Conservation (phyloP, 2,888 invertebrate genomes). For the Diploptera punctata region DNA sequence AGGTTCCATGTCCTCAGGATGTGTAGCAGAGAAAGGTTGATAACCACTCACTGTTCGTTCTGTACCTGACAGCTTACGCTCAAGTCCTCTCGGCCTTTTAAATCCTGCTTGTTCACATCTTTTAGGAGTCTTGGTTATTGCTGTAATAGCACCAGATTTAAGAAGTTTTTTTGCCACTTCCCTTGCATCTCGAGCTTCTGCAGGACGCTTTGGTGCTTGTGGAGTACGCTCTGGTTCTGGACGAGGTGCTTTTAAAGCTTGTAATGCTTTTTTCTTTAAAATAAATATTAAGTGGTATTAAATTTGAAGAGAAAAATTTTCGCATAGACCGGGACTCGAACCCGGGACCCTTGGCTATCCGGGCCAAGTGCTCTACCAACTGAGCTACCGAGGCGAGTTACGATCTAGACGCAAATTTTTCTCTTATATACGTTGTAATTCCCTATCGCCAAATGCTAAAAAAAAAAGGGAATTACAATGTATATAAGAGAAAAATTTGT, state of each 20-base stretch:
- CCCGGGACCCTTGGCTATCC: no score
- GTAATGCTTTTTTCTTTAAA: conserved; percentile 78
- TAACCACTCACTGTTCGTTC: conserved; percentile 84
- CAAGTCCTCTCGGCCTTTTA: conserved; percentile 85
- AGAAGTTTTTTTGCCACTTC: conserved; percentile 95
- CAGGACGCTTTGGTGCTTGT: conserved; percentile 78
- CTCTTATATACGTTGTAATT: no score
- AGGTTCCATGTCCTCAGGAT: conserved; percentile 70
- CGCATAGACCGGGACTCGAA: no score
- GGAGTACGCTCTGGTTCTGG: conserved; percentile 86
- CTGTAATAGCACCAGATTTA: conserved; percentile 89
- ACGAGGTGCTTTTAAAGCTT: conserved; percentile 83
- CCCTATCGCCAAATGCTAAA: no score
- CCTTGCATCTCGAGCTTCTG: conserved; percentile 90
- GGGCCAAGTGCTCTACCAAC: no score
- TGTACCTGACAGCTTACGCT: conserved; percentile 75
- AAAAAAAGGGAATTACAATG: no score
- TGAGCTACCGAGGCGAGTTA: no score
- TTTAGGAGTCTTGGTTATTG: conserved; percentile 82
- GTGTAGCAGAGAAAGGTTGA: conserved; percentile 89
- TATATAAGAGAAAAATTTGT: no score
- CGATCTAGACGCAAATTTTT: no score
- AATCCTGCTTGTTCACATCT: conserved; percentile 89
- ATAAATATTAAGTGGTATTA: no score
- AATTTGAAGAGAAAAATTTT: no score